phyloP scores from a whole-genome alignment of 1,140 invertebrate species.

The Homalodisca vitripennis region DNA sequence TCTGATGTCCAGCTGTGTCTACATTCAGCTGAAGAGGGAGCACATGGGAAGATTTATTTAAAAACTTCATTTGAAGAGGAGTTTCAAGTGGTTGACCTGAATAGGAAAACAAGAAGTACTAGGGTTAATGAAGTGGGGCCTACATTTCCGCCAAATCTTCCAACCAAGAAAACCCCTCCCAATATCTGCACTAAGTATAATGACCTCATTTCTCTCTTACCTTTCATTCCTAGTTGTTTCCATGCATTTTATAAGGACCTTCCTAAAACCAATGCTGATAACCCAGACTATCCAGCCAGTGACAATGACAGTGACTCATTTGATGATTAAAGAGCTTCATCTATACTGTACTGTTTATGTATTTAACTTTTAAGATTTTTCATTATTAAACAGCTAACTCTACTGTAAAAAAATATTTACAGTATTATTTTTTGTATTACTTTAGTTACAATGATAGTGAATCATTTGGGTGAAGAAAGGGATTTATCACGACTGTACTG shows the following conservation, averaged over 20 bases:
- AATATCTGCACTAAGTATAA: conserved; percentile 25
- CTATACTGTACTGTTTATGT: not conserved
- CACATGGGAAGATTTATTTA: conserved; percentile 22
- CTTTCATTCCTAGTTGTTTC: conserved; percentile 24
- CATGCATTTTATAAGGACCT: conserved; percentile 28
- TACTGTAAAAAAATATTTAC: not conserved
- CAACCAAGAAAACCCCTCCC: conserved; percentile 17
- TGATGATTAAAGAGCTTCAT: not conserved
- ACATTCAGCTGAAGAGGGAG: conserved; percentile 20
- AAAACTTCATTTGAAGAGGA: conserved; percentile 23
- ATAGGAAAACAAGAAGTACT: conserved; percentile 25
- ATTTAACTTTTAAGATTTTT: not conserved
- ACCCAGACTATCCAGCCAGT: conserved; percentile 14
- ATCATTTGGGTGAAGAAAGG: not conserved
- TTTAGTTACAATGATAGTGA: not conserved
- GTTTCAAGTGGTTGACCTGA: conserved; percentile 22
- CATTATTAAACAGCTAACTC: not conserved
- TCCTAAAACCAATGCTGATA: conserved; percentile 7
- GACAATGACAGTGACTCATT: not conserved
- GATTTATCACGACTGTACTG: too few species aligned
- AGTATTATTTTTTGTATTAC: not conserved
- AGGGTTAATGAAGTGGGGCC: not conserved
- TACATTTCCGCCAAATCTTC: not conserved
- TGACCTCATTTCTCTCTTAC: conserved; percentile 23
- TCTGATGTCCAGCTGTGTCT: conserved; percentile 22